Percentiles rank a stretch among this genome's conserved stretches.
Evolutionary conservation across 2,888 invertebrate genomes (phyloP).

Genomic region (Habrosyne pyritoides): DNA sequence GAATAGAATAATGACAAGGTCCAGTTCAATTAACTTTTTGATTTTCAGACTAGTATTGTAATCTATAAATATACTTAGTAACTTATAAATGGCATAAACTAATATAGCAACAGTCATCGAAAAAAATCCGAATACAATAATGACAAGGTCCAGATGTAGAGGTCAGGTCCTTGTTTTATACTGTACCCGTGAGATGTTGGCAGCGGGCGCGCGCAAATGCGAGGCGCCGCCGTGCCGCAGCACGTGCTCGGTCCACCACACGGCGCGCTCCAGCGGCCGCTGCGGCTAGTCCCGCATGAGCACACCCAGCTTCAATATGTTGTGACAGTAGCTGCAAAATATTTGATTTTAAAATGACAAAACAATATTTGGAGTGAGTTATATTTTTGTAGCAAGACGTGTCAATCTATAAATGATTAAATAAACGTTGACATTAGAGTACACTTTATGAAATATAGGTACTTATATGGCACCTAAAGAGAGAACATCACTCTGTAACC

Average conservation of each 20-base stretch:
- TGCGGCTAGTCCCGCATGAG: slow-evolving; percentile 34
- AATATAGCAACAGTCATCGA: neutral
- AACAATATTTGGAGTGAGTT: neutral
- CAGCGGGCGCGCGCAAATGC: slow-evolving; percentile 37
- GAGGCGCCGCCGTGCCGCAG: slow-evolving; percentile 33
- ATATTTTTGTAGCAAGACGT: too few relatives aligned
- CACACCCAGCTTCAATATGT: slow-evolving; percentile 25
- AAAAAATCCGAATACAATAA: slow-evolving; percentile 3
- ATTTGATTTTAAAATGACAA: neutral
- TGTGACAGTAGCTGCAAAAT: slow-evolving; percentile 34
- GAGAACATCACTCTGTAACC: too few relatives aligned
- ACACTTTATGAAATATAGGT: too few relatives aligned
- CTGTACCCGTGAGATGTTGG: slow-evolving; percentile 29
- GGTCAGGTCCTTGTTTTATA: too few relatives aligned
- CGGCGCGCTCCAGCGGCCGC: slow-evolving; percentile 35
- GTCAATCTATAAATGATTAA: too few relatives aligned
- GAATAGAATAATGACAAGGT: too few relatives aligned
- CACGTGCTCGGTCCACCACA: slow-evolving; percentile 51
- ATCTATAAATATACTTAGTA: too few relatives aligned
- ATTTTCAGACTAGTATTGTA: too few relatives aligned
- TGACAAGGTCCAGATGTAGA: slow-evolving; percentile 30
- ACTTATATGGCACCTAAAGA: too few relatives aligned
- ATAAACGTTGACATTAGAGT: too few relatives aligned
- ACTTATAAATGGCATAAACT: neutral
- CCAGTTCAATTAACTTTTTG: too few relatives aligned